These are phyloP conservation scores for Chrysodeixis includens DNA, from an alignment of 2,888 invertebrate genomes.

Conservation along the genomic window DNA sequence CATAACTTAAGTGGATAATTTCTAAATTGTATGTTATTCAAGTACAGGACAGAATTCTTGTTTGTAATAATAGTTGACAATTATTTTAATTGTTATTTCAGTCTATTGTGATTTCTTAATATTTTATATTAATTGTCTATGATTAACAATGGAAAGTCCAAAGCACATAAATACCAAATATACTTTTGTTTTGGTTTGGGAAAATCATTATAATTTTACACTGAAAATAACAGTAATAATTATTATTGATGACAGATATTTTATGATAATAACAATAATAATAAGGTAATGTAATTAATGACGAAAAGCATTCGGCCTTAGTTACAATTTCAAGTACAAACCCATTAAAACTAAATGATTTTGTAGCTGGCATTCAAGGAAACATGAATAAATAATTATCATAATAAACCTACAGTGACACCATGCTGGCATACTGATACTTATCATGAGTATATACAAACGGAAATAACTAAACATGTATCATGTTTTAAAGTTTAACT, in stretches of 20 bases:
- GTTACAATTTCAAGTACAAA: constrained; percentile 22
- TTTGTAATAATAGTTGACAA: no score
- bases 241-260: background rate
- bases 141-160: background rate
- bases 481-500: constrained; percentile 22
- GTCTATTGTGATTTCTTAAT: no score
- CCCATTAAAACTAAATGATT: constrained; percentile 34
- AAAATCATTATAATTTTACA: constrained; percentile 5
- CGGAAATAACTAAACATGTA: constrained; percentile 20
- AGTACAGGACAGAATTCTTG: no score
- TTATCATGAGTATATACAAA: constrained; percentile 23
- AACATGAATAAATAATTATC: constrained; percentile 45
- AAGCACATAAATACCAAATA: background rate
- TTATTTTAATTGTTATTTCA: no score
- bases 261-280: constrained; percentile 1
- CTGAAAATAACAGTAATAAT: constrained; percentile 5
- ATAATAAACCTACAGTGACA: constrained; percentile 27
- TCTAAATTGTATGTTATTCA: no score
- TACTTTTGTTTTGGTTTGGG: background rate
- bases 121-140: background rate
- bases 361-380: constrained; percentile 38
- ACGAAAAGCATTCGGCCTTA: constrained; percentile 13
- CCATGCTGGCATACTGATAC: constrained; percentile 13
- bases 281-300: constrained; percentile 14
- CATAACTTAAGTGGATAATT: no score